phyloP scores from a whole-genome alignment of 1,140 invertebrate genomes.

The Dreissena rostriformis region DNA sequence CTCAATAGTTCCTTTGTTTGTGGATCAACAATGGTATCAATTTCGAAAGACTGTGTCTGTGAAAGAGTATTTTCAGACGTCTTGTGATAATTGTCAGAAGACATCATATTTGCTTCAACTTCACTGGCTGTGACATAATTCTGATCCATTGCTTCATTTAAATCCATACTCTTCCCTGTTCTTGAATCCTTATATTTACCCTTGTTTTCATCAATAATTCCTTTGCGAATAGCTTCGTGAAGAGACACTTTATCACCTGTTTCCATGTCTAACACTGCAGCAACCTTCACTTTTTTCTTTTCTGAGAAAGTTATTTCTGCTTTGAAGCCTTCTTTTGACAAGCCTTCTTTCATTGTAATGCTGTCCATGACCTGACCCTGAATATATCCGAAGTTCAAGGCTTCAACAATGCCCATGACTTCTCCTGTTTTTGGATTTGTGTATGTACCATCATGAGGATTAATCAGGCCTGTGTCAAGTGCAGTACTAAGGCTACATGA shows the following conservation, averaged over 20 bases:
- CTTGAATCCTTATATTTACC: conserved; percentile 87
- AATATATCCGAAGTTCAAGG: conserved; percentile 79
- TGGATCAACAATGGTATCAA: conserved; percentile 73
- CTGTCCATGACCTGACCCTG: conserved; percentile 68
- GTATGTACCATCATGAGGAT: conserved; percentile 84
- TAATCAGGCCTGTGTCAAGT: conserved; percentile 66
- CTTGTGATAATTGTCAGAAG: conserved; percentile 59
- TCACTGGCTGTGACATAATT: conserved; percentile 67
- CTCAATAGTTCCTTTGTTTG: conserved; percentile 86
- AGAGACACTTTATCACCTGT: conserved; percentile 83
- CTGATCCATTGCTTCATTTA: conserved; percentile 85
- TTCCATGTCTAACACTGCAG: conserved; percentile 89
- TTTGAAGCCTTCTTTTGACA: conserved; percentile 65
- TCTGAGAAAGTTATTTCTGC: conserved; percentile 72
- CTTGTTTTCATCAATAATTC: conserved; percentile 72
- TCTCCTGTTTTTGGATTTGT: conserved; percentile 87
- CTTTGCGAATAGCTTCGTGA: conserved; percentile 71
- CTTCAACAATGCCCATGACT: conserved; percentile 87
- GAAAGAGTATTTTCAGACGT: conserved; percentile 64
- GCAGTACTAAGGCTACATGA: conserved; percentile 84
- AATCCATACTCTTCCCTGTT: conserved; percentile 87
- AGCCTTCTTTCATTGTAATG: conserved; percentile 67
- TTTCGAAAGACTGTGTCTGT: conserved; percentile 68
- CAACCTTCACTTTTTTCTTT: conserved; percentile 69
- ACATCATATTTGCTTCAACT: conserved; percentile 62